These are phyloP conservation scores for Ophion ellenae DNA, from an alignment of 2,888 invertebrate species.

Conservation along the genomic window DNA sequence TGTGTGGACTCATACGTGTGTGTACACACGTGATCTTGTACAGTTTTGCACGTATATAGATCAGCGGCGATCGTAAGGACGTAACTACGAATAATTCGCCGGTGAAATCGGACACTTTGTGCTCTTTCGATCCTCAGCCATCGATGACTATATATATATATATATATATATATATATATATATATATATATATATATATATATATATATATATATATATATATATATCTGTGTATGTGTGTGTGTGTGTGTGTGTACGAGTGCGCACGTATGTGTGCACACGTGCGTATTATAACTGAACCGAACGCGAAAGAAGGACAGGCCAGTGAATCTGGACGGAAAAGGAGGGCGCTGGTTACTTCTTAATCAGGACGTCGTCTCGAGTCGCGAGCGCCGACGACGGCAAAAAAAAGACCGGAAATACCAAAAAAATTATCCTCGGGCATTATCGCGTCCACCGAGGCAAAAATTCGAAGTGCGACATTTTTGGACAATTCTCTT, in stretches of 20 bases:
- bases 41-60: background rate
- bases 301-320: constrained; percentile 53
- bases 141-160: background rate
- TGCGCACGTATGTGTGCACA: constrained; percentile 4
- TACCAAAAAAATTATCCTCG: background rate
- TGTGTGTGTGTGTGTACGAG: background rate
- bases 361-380: constrained; percentile 61
- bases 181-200: no score
- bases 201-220: no score
- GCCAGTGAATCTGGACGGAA: constrained; percentile 65
- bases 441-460: background rate
- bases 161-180: no score
- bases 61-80: background rate
- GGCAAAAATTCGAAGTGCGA: background rate
- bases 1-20: background rate
- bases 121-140: background rate
- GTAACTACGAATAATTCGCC: background rate
- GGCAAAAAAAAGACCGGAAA: background rate
- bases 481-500: constrained; percentile 6
- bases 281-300: constrained; percentile 52
- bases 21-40: background rate
- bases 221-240: background rate
- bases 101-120: background rate
- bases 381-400: constrained; percentile 39
- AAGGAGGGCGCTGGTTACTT: constrained; percentile 62